Conservation (phyloP, 2,113 vertebrate genomes). For the Syrmaticus mikado region DNA sequence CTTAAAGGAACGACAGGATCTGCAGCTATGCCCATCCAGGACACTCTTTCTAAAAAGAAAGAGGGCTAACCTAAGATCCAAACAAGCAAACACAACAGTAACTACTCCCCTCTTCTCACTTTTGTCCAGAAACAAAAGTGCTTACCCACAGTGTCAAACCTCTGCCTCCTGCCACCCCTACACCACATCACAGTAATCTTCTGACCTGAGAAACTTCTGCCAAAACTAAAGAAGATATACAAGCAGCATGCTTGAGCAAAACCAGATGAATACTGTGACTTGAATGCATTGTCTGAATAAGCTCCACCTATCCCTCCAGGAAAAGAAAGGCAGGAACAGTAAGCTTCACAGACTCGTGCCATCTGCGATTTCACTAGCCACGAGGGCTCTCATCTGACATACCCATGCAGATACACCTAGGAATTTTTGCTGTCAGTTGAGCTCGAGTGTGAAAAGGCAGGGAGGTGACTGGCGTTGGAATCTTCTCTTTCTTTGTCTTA, state of each 20-base stretch:
- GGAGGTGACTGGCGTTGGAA: accelerated
- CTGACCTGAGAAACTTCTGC: not conserved
- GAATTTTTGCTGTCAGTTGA: not conserved
- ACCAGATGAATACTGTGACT: not conserved
- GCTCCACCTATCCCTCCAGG: not conserved
- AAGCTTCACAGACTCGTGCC: not conserved
- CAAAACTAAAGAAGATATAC: not conserved
- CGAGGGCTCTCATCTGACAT: not conserved
- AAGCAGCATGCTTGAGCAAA: not conserved
- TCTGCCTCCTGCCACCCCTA: not conserved
- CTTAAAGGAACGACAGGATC: not conserved
- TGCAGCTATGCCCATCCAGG: not conserved
- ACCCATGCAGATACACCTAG: not conserved
- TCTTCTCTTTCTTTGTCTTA: not conserved
- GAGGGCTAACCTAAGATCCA: not conserved
- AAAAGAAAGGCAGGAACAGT: not conserved
- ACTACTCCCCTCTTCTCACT: not conserved
- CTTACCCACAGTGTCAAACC: not conserved
- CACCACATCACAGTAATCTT: not conserved
- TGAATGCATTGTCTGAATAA: not conserved
- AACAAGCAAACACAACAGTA: not conserved
- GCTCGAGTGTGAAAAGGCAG: not conserved
- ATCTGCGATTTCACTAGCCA: not conserved
- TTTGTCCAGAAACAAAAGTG: not conserved
- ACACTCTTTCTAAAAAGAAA: not conserved